Conservation (phyloP, 2,888 invertebrate species). For the Scaeva pyrastri region DNA sequence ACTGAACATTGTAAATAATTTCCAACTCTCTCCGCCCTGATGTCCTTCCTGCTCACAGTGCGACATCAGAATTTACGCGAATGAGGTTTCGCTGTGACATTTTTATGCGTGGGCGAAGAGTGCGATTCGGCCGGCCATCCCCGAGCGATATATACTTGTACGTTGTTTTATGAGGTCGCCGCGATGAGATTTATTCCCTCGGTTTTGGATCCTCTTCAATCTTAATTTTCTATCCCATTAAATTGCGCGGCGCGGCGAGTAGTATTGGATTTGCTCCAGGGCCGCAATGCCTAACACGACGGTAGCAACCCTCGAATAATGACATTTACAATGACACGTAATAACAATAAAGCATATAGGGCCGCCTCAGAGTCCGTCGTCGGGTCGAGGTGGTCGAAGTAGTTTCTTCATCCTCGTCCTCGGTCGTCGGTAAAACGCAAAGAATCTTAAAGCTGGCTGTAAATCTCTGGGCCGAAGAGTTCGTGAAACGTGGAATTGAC, state of each 20-base stretch:
- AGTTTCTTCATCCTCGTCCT: conserved; percentile 7
- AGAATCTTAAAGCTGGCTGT: conserved; percentile 20
- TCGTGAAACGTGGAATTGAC: conserved; percentile 68
- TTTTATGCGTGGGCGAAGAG: conserved; percentile 74
- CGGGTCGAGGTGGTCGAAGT: not conserved
- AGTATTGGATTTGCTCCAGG: conserved; percentile 36
- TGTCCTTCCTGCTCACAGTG: conserved; percentile 39
- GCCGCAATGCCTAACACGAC: conserved; percentile 2
- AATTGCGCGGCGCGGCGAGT: conserved; percentile 45
- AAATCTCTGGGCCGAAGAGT: conserved; percentile 64
- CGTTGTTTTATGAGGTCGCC: conserved; percentile 72
- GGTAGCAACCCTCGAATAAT: conserved; percentile 64
- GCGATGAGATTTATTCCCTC: conserved; percentile 70
- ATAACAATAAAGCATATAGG: conserved; percentile 68
- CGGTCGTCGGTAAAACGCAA: not conserved
- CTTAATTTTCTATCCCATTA: conserved; percentile 75
- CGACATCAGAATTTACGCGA: conserved; percentile 73
- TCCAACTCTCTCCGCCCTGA: conserved; percentile 24
- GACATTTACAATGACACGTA: conserved; percentile 75
- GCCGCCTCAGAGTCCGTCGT: conserved; percentile 48
- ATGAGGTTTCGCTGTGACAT: conserved; percentile 73
- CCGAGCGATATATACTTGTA: not conserved
- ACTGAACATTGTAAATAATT: conserved; percentile 65
- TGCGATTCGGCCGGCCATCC: not conserved
- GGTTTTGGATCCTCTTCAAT: conserved; percentile 74